These are phyloP conservation scores for Linepithema humile DNA, from an alignment of 1,140 invertebrate genomes.

Conservation along the genomic window DNA sequence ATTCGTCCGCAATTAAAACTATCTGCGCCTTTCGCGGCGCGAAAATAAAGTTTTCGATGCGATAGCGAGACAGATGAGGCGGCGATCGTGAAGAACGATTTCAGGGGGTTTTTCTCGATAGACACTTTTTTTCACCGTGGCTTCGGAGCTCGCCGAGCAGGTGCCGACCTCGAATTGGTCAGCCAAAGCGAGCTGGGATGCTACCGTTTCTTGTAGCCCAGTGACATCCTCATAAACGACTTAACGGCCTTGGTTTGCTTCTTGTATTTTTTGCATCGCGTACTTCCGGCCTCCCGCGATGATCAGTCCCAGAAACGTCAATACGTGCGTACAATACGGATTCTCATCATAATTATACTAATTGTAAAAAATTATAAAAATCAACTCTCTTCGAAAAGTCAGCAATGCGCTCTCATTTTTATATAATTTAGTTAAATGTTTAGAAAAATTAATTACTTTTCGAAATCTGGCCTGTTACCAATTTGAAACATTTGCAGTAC, in stretches of 20 bases:
- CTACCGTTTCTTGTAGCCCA: constrained; percentile 25
- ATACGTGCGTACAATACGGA: neutral
- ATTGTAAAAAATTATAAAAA: too few relatives aligned
- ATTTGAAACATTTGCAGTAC: too few relatives aligned
- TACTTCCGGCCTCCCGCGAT: neutral
- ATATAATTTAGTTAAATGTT: neutral
- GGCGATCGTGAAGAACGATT: neutral
- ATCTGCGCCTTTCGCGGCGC: neutral
- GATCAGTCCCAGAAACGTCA: too few relatives aligned
- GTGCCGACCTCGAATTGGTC: constrained; percentile 6
- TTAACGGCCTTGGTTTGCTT: constrained; percentile 15
- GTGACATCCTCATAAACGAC: constrained; percentile 22
- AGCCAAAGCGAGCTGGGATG: neutral
- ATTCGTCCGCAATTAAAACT: neutral
- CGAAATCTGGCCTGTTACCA: too few relatives aligned
- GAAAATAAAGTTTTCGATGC: neutral
- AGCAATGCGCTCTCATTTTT: neutral
- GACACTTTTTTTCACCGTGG: constrained; percentile 1
- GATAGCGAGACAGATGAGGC: neutral
- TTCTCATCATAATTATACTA: neutral
- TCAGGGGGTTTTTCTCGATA: neutral
- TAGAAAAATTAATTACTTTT: neutral
- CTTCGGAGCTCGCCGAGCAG: constrained; percentile 8
- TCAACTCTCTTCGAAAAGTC: neutral
- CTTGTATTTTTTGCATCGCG: neutral